Conservation (phyloP, 2,113 vertebrate genomes). For the Pao palembangensis region DNA sequence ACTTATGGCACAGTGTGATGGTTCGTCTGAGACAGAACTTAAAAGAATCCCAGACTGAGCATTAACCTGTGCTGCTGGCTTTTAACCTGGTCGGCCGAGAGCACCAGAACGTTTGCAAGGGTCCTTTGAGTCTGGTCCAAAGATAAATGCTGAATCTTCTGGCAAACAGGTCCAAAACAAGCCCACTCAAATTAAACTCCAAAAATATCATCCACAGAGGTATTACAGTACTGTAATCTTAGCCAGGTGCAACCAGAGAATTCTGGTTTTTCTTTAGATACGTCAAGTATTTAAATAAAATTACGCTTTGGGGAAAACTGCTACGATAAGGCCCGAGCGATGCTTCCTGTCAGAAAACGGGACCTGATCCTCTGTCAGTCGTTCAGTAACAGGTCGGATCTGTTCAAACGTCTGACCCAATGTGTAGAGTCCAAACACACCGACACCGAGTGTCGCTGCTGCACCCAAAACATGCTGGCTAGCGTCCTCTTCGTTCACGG, state of each 20-base stretch:
- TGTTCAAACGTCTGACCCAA: not conserved
- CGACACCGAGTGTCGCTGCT: not conserved
- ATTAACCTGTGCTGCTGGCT: not conserved
- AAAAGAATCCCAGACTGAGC: conserved; percentile 14
- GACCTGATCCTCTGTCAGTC: not conserved
- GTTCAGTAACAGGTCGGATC: conserved; percentile 8
- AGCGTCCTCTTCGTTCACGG: not conserved
- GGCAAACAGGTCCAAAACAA: conserved; percentile 11
- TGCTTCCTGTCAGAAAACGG: not conserved
- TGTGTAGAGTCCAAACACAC: not conserved
- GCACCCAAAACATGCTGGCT: conserved; percentile 9
- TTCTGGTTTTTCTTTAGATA: conserved; percentile 20
- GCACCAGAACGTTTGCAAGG: too few relatives aligned
- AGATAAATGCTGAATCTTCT: not conserved
- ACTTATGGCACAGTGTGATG: conserved; percentile 28
- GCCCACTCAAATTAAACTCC: not conserved
- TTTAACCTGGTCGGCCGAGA: not conserved
- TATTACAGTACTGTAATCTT: conserved; percentile 10
- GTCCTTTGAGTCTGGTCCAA: not conserved
- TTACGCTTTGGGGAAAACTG: conserved; percentile 30
- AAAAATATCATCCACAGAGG: conserved; percentile 20
- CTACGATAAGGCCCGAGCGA: conserved; percentile 36
- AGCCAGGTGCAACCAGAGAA: conserved; percentile 23
- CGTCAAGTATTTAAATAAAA: conserved; percentile 43
- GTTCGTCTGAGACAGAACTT: conserved; percentile 14